A percentile compares a stretch with the other conserved stretches of the same genome.
Conservation (phyloP, 1,140 invertebrate genomes). For the Diabrotica virgifera region DNA sequence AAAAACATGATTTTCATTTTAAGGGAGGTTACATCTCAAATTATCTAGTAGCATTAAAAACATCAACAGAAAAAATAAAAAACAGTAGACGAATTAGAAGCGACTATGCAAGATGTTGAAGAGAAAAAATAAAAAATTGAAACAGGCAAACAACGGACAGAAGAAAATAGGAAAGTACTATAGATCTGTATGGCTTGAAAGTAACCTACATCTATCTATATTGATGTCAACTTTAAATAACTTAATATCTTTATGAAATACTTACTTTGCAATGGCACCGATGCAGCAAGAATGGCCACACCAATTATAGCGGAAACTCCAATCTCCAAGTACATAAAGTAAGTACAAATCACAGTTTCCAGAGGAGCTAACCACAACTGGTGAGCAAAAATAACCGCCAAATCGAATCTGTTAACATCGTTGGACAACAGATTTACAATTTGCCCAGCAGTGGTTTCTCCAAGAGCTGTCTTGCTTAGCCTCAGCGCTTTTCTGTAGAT, state of each 20-base stretch:
- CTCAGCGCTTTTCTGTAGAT: slow-evolving; percentile 75
- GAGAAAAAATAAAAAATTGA: no score
- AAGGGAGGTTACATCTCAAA: no score
- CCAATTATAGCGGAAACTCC: slow-evolving; percentile 75
- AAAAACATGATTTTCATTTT: no score
- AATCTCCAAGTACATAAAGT: slow-evolving; percentile 77
- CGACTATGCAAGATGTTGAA: no score
- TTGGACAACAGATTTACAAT: slow-evolving; percentile 86
- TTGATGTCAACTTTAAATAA: background rate
- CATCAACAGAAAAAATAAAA: no score
- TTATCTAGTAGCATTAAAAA: no score
- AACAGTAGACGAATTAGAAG: no score
- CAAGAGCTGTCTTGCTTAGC: slow-evolving; percentile 72
- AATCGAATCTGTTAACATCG: slow-evolving; percentile 73
- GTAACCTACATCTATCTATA: slow-evolving; percentile 1
- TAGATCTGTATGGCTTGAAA: background rate
- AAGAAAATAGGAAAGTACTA: no score
- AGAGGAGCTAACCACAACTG: slow-evolving; percentile 81
- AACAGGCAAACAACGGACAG: no score
- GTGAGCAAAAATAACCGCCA: slow-evolving; percentile 67
- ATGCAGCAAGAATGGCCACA: slow-evolving; percentile 72
- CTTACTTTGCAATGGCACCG: slow-evolving; percentile 82
- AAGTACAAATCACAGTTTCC: slow-evolving; percentile 73
- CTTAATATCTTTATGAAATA: slow-evolving; percentile 10
- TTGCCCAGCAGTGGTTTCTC: slow-evolving; percentile 76